These are phyloP conservation scores for Erebia ligea DNA, from an alignment of 2,888 invertebrate genomes.

Conservation along the genomic window DNA sequence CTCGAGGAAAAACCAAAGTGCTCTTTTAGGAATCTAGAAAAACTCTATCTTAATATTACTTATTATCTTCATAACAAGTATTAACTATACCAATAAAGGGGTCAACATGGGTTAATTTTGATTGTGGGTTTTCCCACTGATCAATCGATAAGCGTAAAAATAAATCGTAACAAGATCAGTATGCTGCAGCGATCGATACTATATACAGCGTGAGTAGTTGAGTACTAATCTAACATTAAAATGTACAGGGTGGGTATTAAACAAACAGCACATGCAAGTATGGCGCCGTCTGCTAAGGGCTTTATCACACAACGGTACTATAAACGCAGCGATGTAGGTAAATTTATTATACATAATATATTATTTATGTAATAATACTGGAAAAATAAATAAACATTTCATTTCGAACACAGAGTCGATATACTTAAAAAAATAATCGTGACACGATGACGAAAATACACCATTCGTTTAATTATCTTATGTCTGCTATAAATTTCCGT, in stretches of 20 bases:
- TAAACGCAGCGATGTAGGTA: too few species aligned
- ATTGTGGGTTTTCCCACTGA: background rate
- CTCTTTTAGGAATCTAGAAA: too few species aligned
- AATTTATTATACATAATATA: too few species aligned
- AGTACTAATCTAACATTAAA: conserved; percentile 49
- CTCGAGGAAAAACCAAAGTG: too few species aligned
- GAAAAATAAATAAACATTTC: too few species aligned
- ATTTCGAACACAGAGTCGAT: too few species aligned
- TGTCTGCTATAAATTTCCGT: too few species aligned
- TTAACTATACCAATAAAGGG: background rate
- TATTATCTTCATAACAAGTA: background rate
- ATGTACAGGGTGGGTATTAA: conserved; percentile 57
- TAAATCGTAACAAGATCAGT: conserved; percentile 21
- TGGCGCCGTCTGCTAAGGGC: conserved; percentile 60
- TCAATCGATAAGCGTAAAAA: conserved; percentile 5
- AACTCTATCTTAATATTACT: background rate
- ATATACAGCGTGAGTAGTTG: conserved; percentile 18
- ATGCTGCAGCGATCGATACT: conserved; percentile 17
- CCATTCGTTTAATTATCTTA: too few species aligned
- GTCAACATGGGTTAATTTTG: background rate
- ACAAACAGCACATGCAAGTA: conserved; percentile 65
- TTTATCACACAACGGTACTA: conserved; percentile 27
- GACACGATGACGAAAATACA: too few species aligned
- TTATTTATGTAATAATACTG: too few species aligned
- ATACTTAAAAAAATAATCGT: too few species aligned